A percentile compares a stretch with the other conserved stretches of the same genome.
phyloP scores from a whole-genome alignment of 2,888 invertebrate species.

The Dicyrtomina minuta region DNA sequence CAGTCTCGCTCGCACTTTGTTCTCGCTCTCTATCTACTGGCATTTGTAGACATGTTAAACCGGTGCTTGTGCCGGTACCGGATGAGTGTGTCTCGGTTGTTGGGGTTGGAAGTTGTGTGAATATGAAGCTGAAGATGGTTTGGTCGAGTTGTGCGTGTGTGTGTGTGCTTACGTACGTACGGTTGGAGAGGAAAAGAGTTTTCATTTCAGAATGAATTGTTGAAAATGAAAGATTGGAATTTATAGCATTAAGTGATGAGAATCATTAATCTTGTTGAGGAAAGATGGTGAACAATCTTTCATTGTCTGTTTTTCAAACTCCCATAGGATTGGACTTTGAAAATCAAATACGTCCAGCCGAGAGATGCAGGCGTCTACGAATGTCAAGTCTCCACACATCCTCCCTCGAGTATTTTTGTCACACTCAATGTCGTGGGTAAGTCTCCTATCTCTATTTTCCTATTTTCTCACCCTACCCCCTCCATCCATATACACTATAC shows the following conservation, averaged over 20 bases:
- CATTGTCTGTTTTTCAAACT: slow-evolving; percentile 44
- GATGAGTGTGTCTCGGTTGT: too few species aligned
- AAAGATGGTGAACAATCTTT: slow-evolving; percentile 45
- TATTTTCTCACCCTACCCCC: slow-evolving; percentile 15
- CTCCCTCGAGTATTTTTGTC: slow-evolving; percentile 58
- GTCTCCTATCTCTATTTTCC: slow-evolving; percentile 41
- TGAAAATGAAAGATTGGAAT: slow-evolving; percentile 48
- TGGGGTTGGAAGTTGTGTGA: too few species aligned
- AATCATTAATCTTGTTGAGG: slow-evolving; percentile 52
- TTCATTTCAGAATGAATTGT: slow-evolving; percentile 40
- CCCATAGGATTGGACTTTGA: slow-evolving; percentile 58
- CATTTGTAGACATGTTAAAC: too few species aligned
- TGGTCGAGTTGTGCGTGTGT: too few species aligned
- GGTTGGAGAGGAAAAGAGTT: too few species aligned
- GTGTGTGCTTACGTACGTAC: too few species aligned
- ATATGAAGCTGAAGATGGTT: too few species aligned
- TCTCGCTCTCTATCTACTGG: too few species aligned
- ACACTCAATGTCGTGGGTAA: slow-evolving; percentile 58
- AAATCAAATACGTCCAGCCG: slow-evolving; percentile 58
- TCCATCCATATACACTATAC: slow-evolving; percentile 7
- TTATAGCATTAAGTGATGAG: slow-evolving; percentile 52
- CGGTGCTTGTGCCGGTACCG: too few species aligned
- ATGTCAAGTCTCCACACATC: slow-evolving; percentile 59
- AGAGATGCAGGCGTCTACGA: slow-evolving; percentile 58
- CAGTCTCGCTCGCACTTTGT: too few species aligned